phyloP scores from a whole-genome alignment of 2,888 invertebrate species.

The Drosophila mulleri region DNA sequence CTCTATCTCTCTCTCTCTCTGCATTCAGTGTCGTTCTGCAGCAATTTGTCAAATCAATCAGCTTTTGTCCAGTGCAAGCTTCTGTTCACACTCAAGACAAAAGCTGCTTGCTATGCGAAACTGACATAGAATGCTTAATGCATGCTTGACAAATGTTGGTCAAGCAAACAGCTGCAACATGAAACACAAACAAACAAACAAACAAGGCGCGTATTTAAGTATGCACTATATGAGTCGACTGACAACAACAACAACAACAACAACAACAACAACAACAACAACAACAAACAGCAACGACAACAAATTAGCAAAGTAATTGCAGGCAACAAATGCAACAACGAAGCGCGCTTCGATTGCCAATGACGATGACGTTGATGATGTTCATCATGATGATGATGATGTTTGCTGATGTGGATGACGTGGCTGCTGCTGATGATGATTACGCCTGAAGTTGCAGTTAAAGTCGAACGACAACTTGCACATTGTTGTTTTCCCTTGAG shows the following conservation, averaged over 20 bases:
- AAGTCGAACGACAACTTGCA: slow-evolving; percentile 67
- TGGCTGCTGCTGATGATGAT: slow-evolving; percentile 24
- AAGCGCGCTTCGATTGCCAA: slow-evolving; percentile 44
- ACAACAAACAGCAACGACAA: slow-evolving; percentile 12
- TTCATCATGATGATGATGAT: not conserved
- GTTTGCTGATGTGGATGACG: not conserved
- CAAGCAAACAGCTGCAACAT: slow-evolving; percentile 1
- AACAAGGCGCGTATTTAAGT: slow-evolving; percentile 16
- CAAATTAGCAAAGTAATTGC: slow-evolving; percentile 64
- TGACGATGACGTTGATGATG: slow-evolving; percentile 28
- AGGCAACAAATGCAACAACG: slow-evolving; percentile 42
- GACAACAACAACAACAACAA: slow-evolving; percentile 17
- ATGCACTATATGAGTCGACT: slow-evolving; percentile 16
- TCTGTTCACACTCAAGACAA: not conserved
- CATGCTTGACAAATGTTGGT: slow-evolving; percentile 7
- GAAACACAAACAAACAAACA: slow-evolving; percentile 2
- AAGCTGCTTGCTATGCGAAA: slow-evolving; percentile 4
- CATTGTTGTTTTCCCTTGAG: slow-evolving; percentile 79
- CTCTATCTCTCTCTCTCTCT: no score
- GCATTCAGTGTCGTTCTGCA: not conserved
- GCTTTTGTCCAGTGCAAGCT: not conserved
- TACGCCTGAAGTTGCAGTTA: slow-evolving; percentile 31
- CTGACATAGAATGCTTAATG: not conserved
- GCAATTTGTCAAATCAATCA: not conserved
- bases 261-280: slow-evolving; percentile 17